Base-by-base conservation (phyloP, 2,797 vertebrate species). In the Holocentrus rufus region DNA sequence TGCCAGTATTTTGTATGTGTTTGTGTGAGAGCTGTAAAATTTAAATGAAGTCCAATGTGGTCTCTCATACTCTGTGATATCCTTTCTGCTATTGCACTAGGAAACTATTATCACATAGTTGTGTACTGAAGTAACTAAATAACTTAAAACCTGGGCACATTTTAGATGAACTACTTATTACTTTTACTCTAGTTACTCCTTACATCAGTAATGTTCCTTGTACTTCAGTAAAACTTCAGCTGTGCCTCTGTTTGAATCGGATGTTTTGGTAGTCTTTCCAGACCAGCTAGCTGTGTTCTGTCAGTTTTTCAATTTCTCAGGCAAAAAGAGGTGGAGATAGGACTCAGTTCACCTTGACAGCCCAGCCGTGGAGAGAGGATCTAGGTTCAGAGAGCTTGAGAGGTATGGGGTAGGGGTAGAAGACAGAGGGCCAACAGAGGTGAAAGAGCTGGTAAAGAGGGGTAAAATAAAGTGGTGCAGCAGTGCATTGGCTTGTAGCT, bases 291-390 rank as follows among this genome's bases (percentile, higher is more conserved):
- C 54, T 73, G 27, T 70, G 74, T 66, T 82, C 76, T 65, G 13
- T 63, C 56, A 71, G 52, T 66, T 55, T 77, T 53, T 22, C 67
- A 72, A 20, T 82, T 80, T 77, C 74, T 83, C 69, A 80, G 73
- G 72, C 61, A 70, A 74, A 72, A 52, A 65, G 69, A 66, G 61
- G 31, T n/a, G 1, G 63, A 78, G 84, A 72, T 27, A 14, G 25
- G 74, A 69, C 81, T 83, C 77, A 79, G 77, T 72, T 87, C 87
- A 81, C 80, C 81, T 82, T 85, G 88, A 90, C 85, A 88, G 85
- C 64, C 54, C 65, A 27, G 60, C 87, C 77, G 86, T 54, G 67
- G 81, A 90, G 86, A 91, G 74, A 65, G 64, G 72, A 74, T 81
- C 77, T 79, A 55, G 84, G 63, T 85, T 91, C 81, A 85, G 73